Conservation (phyloP, 1,140 invertebrate species). For the Zaprionus camerounensis region DNA sequence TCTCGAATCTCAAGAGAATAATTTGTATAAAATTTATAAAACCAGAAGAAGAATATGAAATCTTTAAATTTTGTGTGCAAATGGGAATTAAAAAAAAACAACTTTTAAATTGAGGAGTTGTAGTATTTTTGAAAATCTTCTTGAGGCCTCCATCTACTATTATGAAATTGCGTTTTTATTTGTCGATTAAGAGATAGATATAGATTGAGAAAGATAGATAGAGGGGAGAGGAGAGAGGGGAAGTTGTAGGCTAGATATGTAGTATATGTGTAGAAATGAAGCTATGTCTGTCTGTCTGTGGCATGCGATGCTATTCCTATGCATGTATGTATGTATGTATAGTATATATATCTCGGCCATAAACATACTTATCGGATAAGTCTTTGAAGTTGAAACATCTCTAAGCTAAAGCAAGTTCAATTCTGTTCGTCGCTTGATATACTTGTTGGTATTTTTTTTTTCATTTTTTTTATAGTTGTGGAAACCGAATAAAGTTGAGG, state of each 20-base stretch:
- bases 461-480: slow-evolving; percentile 39
- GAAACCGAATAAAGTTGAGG: slow-evolving; percentile 74
- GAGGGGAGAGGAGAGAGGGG: not conserved
- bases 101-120: not conserved
- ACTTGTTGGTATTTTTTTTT: slow-evolving; percentile 30
- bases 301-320: not conserved
- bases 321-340: not conserved
- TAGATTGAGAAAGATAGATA: slow-evolving; percentile 3
- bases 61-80: not conserved
- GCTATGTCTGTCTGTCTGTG: slow-evolving; percentile 3
- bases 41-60: not conserved
- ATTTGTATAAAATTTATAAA: not conserved
- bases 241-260: slow-evolving; percentile 18
- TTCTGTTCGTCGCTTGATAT: slow-evolving; percentile 27
- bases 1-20: slow-evolving; percentile 17
- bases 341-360: slow-evolving; percentile 2
- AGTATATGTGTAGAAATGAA: slow-evolving; percentile 23
- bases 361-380: slow-evolving; percentile 18
- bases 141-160: not conserved
- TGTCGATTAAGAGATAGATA: slow-evolving; percentile 3
- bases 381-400: slow-evolving; percentile 23
- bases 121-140: not conserved
- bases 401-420: slow-evolving; percentile 44
- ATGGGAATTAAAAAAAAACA: too few species aligned
- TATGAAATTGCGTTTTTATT: not conserved